Conservation (phyloP, 2,797 vertebrate species). For the Numenius phaeopus region DNA sequence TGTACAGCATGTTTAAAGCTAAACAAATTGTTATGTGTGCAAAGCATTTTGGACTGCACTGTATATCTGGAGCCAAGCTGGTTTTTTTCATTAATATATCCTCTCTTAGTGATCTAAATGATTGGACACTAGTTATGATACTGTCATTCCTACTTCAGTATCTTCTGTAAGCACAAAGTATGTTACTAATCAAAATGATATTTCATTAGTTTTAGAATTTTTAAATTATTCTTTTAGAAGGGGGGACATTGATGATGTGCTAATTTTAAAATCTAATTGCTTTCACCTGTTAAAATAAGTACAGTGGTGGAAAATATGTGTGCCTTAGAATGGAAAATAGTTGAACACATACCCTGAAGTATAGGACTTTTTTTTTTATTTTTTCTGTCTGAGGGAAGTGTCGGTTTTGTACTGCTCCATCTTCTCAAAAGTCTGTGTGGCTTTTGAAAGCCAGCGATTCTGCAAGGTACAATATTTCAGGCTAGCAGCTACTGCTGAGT, state of each 20-base stretch:
- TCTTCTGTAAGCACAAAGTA: conserved; percentile 32
- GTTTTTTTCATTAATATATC: neutral
- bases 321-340: conserved; percentile 68
- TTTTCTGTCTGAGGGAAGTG: neutral
- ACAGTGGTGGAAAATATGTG: conserved; percentile 60
- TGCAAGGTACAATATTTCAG: conserved; percentile 55
- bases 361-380: neutral
- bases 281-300: conserved; percentile 83
- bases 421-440: conserved; percentile 68
- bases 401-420: conserved; percentile 60
- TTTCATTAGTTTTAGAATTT: conserved; percentile 64
- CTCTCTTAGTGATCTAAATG: neutral
- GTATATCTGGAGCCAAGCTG: neutral
- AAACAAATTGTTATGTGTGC: neutral
- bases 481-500: conserved; percentile 67
- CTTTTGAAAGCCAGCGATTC: conserved; percentile 63
- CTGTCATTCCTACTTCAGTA: neutral
- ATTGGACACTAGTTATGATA: neutral
- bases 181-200: conserved; percentile 54
- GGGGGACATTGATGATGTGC: conserved; percentile 35
- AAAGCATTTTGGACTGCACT: neutral
- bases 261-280: conserved; percentile 76
- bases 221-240: conserved; percentile 34
- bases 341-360: conserved; percentile 50
- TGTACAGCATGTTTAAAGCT: neutral